phyloP scores from a whole-genome alignment of 2,888 invertebrate species.

The Volucella bombylans region DNA sequence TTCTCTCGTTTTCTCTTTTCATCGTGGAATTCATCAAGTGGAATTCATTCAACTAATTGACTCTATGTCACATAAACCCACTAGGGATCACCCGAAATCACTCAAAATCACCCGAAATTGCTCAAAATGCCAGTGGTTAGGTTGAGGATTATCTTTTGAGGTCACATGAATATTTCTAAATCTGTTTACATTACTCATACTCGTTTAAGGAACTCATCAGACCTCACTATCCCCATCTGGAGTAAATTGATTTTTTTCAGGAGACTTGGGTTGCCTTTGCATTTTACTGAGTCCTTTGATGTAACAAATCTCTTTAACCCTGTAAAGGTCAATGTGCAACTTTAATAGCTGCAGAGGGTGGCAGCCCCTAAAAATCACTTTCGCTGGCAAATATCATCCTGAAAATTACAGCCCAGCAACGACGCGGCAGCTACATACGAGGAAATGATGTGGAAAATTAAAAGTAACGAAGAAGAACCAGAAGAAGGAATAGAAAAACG shows the following conservation, averaged over 20 bases:
- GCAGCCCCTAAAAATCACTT: conserved; percentile 4
- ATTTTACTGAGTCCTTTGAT: conserved; percentile 13
- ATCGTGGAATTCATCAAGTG: conserved; percentile 26
- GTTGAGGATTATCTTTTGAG: conserved; percentile 15
- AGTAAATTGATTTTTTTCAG: conserved; percentile 10
- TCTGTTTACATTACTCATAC: not conserved
- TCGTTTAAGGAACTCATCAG: too few relatives aligned
- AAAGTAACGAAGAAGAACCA: conserved; percentile 29
- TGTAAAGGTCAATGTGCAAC: not conserved
- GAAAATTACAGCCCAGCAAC: conserved; percentile 27
- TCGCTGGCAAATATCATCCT: conserved; percentile 17
- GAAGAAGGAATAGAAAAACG: not conserved
- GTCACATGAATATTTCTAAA: conserved; percentile 6
- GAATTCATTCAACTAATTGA: conserved; percentile 52
- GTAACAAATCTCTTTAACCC: not conserved
- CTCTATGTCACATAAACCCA: conserved; percentile 25
- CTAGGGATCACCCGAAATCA: too few relatives aligned
- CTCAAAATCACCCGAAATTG: too few relatives aligned
- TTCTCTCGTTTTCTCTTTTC: not conserved
- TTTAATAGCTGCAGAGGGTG: not conserved
- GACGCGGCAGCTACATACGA: conserved; percentile 8
- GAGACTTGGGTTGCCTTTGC: not conserved
- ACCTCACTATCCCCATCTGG: not conserved
- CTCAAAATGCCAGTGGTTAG: conserved; percentile 26
- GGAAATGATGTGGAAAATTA: conserved; percentile 58